Conservation (phyloP, 2,797 vertebrate species). For the Cuculus canorus region DNA sequence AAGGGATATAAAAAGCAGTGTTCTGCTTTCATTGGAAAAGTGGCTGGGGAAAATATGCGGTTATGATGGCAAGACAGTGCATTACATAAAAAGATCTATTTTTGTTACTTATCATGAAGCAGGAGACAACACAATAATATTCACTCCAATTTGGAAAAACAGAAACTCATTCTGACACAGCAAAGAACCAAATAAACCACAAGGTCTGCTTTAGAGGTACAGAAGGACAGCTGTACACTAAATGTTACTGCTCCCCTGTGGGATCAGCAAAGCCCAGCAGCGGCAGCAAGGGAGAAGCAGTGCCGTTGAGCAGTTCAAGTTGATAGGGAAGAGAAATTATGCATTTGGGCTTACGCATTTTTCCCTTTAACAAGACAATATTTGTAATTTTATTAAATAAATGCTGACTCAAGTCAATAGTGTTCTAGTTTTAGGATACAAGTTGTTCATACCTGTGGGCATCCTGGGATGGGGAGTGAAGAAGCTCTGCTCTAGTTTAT, state of each 20-base stretch:
- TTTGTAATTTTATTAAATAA: neutral
- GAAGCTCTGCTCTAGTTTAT: neutral
- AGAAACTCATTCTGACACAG: neutral
- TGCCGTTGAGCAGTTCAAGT: neutral
- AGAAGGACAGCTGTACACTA: neutral
- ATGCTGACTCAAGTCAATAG: neutral
- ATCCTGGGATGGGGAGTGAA: neutral
- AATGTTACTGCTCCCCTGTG: rapidly evolving
- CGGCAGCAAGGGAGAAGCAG: neutral
- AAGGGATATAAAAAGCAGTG: neutral
- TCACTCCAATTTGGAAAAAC: rapidly evolving
- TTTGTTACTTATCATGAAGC: neutral
- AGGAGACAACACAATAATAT: neutral
- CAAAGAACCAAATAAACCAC: neutral
- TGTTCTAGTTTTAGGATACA: neutral
- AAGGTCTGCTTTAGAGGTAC: neutral
- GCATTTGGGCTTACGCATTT: neutral
- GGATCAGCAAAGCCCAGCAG: neutral
- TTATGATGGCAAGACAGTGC: neutral
- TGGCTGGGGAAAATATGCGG: neutral
- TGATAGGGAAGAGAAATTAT: neutral
- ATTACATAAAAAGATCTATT: neutral
- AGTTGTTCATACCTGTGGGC: neutral
- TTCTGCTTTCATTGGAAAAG: neutral
- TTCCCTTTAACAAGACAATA: neutral